Conservation (phyloP, 2,888 invertebrate genomes). For the Notodonta dromedarius region DNA sequence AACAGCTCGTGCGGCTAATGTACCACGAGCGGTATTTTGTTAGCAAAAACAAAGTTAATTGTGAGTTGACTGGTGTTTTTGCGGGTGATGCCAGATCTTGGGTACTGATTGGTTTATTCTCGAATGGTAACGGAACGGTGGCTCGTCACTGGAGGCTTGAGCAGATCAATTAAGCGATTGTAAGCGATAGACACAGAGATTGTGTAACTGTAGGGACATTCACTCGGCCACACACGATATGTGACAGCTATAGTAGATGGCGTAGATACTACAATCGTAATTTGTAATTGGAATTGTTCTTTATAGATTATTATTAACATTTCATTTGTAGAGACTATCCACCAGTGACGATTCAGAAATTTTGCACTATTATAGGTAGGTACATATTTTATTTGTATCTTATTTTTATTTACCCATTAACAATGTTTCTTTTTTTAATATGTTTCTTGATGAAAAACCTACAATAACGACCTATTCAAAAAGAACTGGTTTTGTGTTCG, state of each 20-base stretch:
- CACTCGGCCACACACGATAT: conserved; percentile 14
- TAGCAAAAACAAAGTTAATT: conserved; percentile 6
- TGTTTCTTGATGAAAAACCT: not conserved
- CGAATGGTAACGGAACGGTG: conserved; percentile 49
- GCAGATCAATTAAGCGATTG: conserved; percentile 63
- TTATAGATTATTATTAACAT: conserved; percentile 15
- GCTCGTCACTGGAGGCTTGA: conserved; percentile 43
- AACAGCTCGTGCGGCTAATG: conserved; percentile 1
- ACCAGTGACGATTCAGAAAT: not conserved
- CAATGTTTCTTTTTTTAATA: not conserved
- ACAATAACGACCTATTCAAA: not conserved
- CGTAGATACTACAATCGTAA: conserved; percentile 9
- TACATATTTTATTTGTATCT: not conserved
- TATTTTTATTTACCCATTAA: not conserved
- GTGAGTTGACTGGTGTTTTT: conserved; percentile 25
- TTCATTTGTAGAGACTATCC: conserved; percentile 2
- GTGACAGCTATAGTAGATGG: conserved; percentile 10
- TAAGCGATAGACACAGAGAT: conserved; percentile 40
- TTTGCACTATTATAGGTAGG: not conserved
- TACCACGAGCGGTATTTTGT: conserved; percentile 2
- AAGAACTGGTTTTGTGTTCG: not conserved
- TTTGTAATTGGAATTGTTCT: conserved; percentile 23
- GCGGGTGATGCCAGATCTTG: conserved; percentile 42
- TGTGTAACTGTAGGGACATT: conserved; percentile 25
- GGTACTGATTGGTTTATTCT: conserved; percentile 48